Base-by-base conservation (phyloP, 2,797 vertebrate species). In the Falco peregrinus region DNA sequence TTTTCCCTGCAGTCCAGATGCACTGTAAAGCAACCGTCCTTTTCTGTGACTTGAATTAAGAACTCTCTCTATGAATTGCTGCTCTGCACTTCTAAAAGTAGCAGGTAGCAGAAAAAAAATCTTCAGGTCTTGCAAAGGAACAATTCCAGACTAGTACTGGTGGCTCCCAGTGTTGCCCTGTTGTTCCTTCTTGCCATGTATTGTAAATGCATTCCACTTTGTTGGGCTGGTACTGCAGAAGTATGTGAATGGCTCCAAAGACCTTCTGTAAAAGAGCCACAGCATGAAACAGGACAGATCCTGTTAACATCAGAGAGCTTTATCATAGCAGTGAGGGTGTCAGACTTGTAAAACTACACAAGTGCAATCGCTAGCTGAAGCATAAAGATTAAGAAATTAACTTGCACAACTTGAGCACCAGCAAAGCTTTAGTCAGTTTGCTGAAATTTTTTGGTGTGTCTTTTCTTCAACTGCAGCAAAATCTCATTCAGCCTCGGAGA, bases 401-500 rank as follows among this genome's bases (percentile, higher is more conserved):
- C 60, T 28, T 26, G 28, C 11, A 5, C 50, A 53, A 9, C 29
- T 9, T 15, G 39, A 57, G 67, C 15, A 14, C 11, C 14, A 24
- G 50, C 59, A 63, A 43, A 61, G 51, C n/a, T 39, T 16, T 22
- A 8, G 31, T 9, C 3, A 0, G 21, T 54, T 87, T 28, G 15
- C 11, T 90, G 91, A 84, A 43, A n/a, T 35, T 39, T 75, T 82
- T 73, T 64, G 17, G 18, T 35, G 37, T 67, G 14, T 75, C n/a
- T 89, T 83, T 70, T 61, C 73, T 77, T 77, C 78, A 51, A 25
- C 59, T 83, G 94, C 95, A 99, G 99, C 98, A 97, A 86, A 99
- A 99, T 95, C 97, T 93, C 6, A 65, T 98, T 61, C 98, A 98
- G 96, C 98, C 99, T 56, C 97, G 98, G 48, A 99, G 99, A 90